phyloP scores from a whole-genome alignment of 2,797 vertebrate genomes.

The Vireo griseus region DNA sequence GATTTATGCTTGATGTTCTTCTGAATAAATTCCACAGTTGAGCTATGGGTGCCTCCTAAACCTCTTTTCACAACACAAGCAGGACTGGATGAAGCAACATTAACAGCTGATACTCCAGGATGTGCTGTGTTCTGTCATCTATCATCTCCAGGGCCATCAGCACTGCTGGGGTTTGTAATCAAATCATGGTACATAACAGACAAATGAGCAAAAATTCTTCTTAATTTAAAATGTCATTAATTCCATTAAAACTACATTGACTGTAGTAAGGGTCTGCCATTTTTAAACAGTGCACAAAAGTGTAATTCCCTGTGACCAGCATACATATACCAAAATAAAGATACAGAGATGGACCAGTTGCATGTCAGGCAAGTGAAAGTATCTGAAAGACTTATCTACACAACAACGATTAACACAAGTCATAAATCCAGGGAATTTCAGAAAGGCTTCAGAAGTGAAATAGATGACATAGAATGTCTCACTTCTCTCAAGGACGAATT shows the following conservation, averaged over 20 bases:
- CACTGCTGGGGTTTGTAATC: not conserved
- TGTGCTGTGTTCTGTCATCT: not conserved
- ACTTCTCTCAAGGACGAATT: slow-evolving; percentile 29
- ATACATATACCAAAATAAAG: not conserved
- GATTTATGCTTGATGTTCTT: not conserved
- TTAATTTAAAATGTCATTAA: not conserved
- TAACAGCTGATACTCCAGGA: not conserved
- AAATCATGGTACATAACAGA: not conserved
- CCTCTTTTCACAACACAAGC: not conserved
- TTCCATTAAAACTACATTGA: not conserved
- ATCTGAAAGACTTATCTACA: not conserved
- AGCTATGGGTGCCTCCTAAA: not conserved
- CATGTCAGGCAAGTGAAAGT: not conserved
- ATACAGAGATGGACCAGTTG: not conserved
- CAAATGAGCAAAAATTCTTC: not conserved
- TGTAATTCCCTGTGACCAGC: not conserved
- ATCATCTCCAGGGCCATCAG: not conserved
- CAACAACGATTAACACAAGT: not conserved
- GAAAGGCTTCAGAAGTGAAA: not conserved
- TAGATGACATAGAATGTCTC: not conserved
- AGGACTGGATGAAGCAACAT: not conserved
- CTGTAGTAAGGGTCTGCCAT: not conserved
- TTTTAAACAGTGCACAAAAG: not conserved
- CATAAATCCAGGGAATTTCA: slow-evolving; percentile 2
- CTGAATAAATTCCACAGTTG: not conserved